phyloP scores from a whole-genome alignment of 1,140 invertebrate genomes.

The Drosophila ficusphila region DNA sequence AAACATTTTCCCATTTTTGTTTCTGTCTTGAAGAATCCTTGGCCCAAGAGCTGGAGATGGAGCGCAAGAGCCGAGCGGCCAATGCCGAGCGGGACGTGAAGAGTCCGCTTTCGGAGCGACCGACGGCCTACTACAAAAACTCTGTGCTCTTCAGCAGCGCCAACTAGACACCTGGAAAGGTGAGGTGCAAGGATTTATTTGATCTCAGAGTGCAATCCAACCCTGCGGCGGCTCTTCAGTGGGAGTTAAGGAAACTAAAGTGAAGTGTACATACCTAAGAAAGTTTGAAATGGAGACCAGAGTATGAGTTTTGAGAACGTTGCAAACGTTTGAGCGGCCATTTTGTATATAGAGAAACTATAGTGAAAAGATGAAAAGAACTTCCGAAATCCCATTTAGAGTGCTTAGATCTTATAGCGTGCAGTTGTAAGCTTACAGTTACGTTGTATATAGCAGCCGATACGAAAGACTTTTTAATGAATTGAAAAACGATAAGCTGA shows the following conservation, averaged over 20 bases:
- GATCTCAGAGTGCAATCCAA: conserved; percentile 83
- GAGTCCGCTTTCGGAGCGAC: conserved; percentile 91
- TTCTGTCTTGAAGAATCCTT: conserved; percentile 89
- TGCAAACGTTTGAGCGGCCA: conserved; percentile 57
- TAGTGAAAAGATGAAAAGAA: conserved; percentile 31
- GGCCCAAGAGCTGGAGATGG: conserved; percentile 93
- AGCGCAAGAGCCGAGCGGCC: conserved; percentile 92
- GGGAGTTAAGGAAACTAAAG: background rate
- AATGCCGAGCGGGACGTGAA: conserved; percentile 92
- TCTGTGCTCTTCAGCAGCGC: conserved; percentile 93
- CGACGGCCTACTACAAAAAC: conserved; percentile 92
- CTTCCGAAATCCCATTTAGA: conserved; percentile 43
- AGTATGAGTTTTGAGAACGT: conserved; percentile 35
- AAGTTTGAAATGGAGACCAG: background rate
- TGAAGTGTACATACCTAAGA: conserved; percentile 23
- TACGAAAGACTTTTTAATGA: conserved; percentile 66
- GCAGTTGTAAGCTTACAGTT: conserved; percentile 34
- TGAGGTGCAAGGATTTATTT: conserved; percentile 47
- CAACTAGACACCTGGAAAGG: conserved; percentile 86
- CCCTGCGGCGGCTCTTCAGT: conserved; percentile 34
- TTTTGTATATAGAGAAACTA: conserved; percentile 43
- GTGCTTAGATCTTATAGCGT: conserved; percentile 38
- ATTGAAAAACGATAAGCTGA: conserved; percentile 29
- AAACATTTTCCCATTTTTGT: background rate
- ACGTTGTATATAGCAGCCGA: conserved; percentile 45